Percentiles rank a stretch among this genome's conserved stretches.
phyloP scores from a whole-genome alignment of 2,797 vertebrate species.

The Pseudotriccus pelzelni region DNA sequence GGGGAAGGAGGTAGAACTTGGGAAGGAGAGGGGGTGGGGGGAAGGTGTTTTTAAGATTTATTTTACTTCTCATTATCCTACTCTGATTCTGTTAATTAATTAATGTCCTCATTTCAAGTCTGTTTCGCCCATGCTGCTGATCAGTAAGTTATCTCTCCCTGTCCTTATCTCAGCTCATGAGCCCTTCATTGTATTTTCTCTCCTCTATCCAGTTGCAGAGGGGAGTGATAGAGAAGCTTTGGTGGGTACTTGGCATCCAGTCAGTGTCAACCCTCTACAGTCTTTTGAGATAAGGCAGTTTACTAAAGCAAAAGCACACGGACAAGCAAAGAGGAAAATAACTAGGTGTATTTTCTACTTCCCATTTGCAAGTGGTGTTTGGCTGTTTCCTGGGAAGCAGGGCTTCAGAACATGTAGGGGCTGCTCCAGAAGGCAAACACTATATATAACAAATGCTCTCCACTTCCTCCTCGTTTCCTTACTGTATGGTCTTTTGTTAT shows the following conservation, averaged over 20 bases:
- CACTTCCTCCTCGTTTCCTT: neutral
- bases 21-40: neutral
- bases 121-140: neutral
- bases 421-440: neutral
- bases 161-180: neutral
- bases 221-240: neutral
- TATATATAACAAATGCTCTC: neutral
- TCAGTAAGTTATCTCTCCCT: neutral
- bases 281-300: neutral
- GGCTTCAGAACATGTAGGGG: neutral
- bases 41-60: neutral
- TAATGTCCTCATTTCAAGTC: neutral
- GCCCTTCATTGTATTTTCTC: neutral
- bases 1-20: neutral
- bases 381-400: neutral
- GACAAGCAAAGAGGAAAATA: neutral
- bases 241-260: neutral
- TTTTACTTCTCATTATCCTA: neutral
- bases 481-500: neutral
- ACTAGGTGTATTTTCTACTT: neutral
- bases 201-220: neutral
- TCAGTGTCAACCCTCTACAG: neutral
- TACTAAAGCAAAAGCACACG: neutral
- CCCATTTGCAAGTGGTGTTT: neutral
- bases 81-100: neutral